These are phyloP conservation scores for Orthonychiurus folsomi DNA, from an alignment of 2,888 invertebrate species.

Conservation along the genomic window DNA sequence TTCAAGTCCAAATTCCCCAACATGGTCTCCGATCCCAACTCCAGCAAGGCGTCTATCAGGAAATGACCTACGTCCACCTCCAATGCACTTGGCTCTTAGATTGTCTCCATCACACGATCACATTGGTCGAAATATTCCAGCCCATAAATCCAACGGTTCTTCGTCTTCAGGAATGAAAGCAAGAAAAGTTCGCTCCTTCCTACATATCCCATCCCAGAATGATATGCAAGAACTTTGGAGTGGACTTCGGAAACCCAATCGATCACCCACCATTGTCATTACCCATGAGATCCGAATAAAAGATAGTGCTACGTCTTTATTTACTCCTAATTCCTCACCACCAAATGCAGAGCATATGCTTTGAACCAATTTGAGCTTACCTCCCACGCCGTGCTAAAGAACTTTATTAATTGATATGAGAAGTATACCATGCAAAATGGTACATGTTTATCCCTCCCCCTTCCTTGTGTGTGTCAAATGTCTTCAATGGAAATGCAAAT, in stretches of 20 bases:
- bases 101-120: conserved; percentile 32
- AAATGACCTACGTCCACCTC: conserved; percentile 36
- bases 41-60: conserved; percentile 37
- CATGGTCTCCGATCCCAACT: conserved; percentile 35
- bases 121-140: conserved; percentile 16
- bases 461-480: too few species aligned
- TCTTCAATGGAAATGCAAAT: too few species aligned
- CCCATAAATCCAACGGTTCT: conserved; percentile 11
- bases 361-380: neutral
- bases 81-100: conserved; percentile 33
- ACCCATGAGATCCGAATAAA: conserved; percentile 39
- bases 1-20: conserved; percentile 6
- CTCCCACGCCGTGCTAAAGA: neutral
- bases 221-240: conserved; percentile 40
- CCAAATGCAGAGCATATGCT: conserved; percentile 17
- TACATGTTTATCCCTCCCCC: too few species aligned
- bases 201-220: conserved; percentile 37
- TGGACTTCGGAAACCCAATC: conserved; percentile 37
- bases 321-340: conserved; percentile 21
- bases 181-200: conserved; percentile 37
- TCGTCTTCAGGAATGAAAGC: conserved; percentile 13
- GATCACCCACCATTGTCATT: conserved; percentile 40
- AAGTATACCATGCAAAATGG: too few species aligned
- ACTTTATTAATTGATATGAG: neutral
- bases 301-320: conserved; percentile 27